Evolutionary conservation across 2,888 invertebrate species (phyloP).

Genomic region (Mesodorylaimus sp.): DNA sequence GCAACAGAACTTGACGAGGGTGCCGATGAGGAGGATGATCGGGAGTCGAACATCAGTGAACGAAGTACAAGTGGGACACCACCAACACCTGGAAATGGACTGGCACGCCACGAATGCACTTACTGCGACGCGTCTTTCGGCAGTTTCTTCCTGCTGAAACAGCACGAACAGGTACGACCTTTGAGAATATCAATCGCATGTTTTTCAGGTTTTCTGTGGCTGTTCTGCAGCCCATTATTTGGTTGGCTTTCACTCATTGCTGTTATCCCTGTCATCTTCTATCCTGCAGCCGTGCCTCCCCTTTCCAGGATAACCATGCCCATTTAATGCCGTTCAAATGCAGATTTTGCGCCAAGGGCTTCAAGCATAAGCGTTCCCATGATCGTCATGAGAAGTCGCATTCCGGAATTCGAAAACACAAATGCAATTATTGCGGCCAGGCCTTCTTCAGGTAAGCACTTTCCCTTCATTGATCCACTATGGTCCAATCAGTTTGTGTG

Average conservation of each 20-base stretch:
- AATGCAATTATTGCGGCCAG: slow-evolving; percentile 71
- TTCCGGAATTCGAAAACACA: slow-evolving; percentile 72
- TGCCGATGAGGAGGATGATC: too few species aligned
- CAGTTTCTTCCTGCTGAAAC: neutral
- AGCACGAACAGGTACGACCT: slow-evolving; percentile 1
- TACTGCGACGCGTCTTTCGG: neutral
- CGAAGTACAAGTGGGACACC: too few species aligned
- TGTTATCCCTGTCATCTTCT: neutral
- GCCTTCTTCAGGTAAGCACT: slow-evolving; percentile 49
- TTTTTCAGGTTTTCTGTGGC: too few species aligned
- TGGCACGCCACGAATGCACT: neutral
- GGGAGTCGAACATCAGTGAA: too few species aligned
- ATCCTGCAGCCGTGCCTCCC: neutral
- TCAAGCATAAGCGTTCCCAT: slow-evolving; percentile 80
- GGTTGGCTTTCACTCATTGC: too few species aligned
- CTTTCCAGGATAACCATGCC: slow-evolving; percentile 57
- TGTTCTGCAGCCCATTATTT: too few species aligned
- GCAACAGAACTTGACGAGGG: too few species aligned
- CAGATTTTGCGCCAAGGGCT: slow-evolving; percentile 69
- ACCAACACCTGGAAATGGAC: too few species aligned
- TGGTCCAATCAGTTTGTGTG: neutral
- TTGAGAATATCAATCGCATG: neutral
- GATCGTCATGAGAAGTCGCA: slow-evolving; percentile 84
- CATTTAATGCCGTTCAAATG: slow-evolving; percentile 82
- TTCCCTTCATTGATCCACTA: neutral